Base-by-base conservation (phyloP, 2,888 invertebrate species). In the Cinara cedri region DNA sequence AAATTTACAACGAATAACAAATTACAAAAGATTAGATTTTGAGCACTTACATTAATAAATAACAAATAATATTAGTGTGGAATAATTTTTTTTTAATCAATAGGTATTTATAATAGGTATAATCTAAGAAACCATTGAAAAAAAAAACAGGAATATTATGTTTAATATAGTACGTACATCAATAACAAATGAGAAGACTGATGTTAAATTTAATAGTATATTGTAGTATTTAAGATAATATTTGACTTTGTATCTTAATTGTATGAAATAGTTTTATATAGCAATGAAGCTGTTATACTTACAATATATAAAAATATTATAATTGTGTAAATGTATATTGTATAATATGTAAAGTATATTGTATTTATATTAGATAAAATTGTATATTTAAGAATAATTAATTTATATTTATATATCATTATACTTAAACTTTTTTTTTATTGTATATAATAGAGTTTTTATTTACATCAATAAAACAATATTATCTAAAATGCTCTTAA, bases 221-320 rank as follows among this genome's bases (percentile, higher is more conserved):
- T 49, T 46, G 76, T 60, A 78, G 68, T 78, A 78, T 70, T 78
- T 66, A 57, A 68, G 68, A 49, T 13, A 54, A 54, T 19, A 54
- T 10, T n/a, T 54, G 54, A 13, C 21, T 49, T 60, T 60, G 54
- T 46, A 49, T 62, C 24, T 26, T 34, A 72, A 26, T 42, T 62
- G 60, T 14, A 62, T 60, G 57, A 21, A 60, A 49, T 62, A 16
- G 24, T 57, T 46, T 51, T 72, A 19, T 72, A 62, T 51, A 74
- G 63, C 16, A 24, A 24, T 63, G 49, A 26, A 44, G 16, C 14
- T 49, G 21, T 34, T 46, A 44, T 24, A 26, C 46, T 24, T 66
- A 16, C 24, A 14, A 24, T 24, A 66, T 46, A 10, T 3, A 8
- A 19, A n/a, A 46, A 66, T 24, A 49, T 24, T 24, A 16, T 63